Evolutionary conservation across 2,797 vertebrate genomes (phyloP), one percentile per base, ranked within the genome.

Genomic region (Jordanella pulchra): DNA sequence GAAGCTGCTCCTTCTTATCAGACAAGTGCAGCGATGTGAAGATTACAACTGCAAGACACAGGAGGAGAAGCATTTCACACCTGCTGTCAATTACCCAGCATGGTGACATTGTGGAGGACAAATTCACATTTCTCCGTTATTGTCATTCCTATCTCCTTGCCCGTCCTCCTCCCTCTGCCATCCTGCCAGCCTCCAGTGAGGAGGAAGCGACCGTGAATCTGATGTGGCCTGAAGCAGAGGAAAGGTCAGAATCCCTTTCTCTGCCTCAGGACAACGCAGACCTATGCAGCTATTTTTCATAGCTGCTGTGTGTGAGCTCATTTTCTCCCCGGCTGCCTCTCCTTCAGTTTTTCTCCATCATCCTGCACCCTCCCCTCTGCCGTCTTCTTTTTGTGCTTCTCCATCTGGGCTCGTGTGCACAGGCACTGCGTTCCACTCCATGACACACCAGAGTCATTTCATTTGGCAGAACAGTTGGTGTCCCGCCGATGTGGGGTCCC

Each of bases 101-200:
- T 78, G 78, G 82, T 91, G 93, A 94, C 94, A 92, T 93, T 93
- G 92, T 70, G 74, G 88, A 93, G 92, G 92, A 93, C 90, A 89
- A 89, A 91, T 81, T 90, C 81, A 58, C 61, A 87, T 89, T 85
- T 83, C 79, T 82, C 73, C 23, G 77, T 85, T 81, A 80, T 84
- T 84, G 85, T 85, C 87, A 71, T 80, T 79, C 56, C 13, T 51
- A 72, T 67, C 63, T 58, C 39, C 67, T 71, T 35, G 45, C 63
- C 56, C 76, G 0, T 72, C 67, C 32, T 68, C 66, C 32, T 44
- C 69, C 54, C 53, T 45, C 44, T 67, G 64, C 73, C 69, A 51
- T 82, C 73, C 69, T 81, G 67, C 77, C 77, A 64, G 84, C 88
- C 86, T 88, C 80, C 74, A 74, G 87, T 86, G 76, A 82, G 79